Conservation (phyloP, 2,797 vertebrate species). For the Melopsittacus undulatus region DNA sequence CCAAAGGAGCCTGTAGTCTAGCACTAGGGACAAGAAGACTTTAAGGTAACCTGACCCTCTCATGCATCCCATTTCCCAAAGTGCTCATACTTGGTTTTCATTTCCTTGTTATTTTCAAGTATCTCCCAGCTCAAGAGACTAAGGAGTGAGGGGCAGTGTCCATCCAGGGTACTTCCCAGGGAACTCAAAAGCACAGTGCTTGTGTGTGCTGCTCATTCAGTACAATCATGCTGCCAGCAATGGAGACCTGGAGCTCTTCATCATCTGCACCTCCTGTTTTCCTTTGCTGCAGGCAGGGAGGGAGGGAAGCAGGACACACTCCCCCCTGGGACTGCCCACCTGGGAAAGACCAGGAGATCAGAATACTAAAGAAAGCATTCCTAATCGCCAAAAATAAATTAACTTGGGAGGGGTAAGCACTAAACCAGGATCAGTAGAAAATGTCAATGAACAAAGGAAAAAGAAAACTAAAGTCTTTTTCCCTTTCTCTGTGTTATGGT, state of each 20-base stretch:
- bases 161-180: accelerated
- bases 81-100: neutral
- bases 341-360: neutral
- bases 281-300: neutral
- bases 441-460: neutral
- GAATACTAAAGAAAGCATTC: neutral
- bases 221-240: accelerated
- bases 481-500: neutral
- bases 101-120: neutral
- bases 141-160: neutral
- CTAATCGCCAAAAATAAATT: neutral
- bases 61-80: neutral
- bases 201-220: neutral
- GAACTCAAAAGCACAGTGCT: neutral
- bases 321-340: neutral
- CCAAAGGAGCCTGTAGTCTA: neutral
- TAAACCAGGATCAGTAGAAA: neutral
- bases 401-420: neutral
- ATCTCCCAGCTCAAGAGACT: neutral
- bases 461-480: neutral
- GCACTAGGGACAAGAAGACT: neutral
- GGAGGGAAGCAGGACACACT: neutral
- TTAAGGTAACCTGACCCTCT: neutral
- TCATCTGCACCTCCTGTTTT: neutral
- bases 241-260: neutral